These are phyloP conservation scores for Cheirogaleus major DNA, from an alignment of 2,797 vertebrate species.

Conservation along the genomic window DNA sequence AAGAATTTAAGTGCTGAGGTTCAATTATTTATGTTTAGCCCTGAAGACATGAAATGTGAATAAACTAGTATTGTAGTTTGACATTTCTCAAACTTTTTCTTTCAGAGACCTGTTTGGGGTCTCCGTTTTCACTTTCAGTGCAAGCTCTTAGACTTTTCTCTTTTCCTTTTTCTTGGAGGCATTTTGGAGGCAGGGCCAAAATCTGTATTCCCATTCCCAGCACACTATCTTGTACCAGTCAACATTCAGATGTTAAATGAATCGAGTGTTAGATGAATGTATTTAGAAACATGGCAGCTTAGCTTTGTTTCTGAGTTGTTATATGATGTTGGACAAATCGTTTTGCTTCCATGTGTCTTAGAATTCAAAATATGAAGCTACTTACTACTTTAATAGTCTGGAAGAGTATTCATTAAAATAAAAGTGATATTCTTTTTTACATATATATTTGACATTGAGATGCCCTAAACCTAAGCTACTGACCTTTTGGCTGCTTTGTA, in stretches of 20 bases:
- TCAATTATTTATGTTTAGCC: not conserved
- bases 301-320: not conserved
- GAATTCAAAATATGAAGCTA: conserved; percentile 26
- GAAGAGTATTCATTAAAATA: not conserved
- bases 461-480: not conserved
- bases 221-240: not conserved
- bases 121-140: not conserved
- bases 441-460: not conserved
- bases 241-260: not conserved
- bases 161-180: not conserved
- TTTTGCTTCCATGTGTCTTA: not conserved
- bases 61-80: not conserved
- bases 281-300: not conserved
- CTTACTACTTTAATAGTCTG: not conserved
- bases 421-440: not conserved
- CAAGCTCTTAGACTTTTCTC: not conserved
- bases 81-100: not conserved
- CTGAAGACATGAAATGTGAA: not conserved
- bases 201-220: not conserved
- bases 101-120: not conserved
- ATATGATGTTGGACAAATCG: not conserved
- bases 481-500: not conserved
- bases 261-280: not conserved
- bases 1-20: not conserved
- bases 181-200: not conserved